A percentile compares a stretch with the other conserved stretches of the same genome.
These are phyloP conservation scores for Brassicogethes aeneus DNA, from an alignment of 2,888 invertebrate species.

Conservation along the genomic window DNA sequence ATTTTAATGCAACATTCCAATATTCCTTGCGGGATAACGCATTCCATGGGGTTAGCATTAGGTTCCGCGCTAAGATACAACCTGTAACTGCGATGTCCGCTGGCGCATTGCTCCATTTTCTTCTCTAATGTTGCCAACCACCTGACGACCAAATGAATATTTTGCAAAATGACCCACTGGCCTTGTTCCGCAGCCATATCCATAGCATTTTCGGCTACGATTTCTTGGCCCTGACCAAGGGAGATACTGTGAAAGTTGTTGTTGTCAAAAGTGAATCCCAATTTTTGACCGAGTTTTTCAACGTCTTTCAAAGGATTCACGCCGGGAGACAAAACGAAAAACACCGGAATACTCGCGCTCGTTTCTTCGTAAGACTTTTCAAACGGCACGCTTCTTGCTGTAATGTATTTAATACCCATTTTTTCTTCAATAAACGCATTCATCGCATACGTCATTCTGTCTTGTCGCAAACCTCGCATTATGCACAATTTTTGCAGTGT, in stretches of 20 bases:
- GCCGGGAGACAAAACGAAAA: slow-evolving; percentile 86
- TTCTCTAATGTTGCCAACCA: slow-evolving; percentile 88
- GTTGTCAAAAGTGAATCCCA: slow-evolving; percentile 71
- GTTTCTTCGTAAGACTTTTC: slow-evolving; percentile 81
- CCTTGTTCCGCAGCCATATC: slow-evolving; percentile 64
- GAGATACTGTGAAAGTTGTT: slow-evolving; percentile 90
- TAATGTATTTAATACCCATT: slow-evolving; percentile 73
- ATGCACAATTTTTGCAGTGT: slow-evolving; percentile 83
- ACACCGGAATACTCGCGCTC: slow-evolving; percentile 75
- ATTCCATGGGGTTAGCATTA: slow-evolving; percentile 54
- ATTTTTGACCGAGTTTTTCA: slow-evolving; percentile 70
- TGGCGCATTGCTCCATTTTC: slow-evolving; percentile 75
- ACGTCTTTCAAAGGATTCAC: slow-evolving; percentile 93
- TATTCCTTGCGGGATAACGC: slow-evolving; percentile 75
- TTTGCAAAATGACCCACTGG: slow-evolving; percentile 91
- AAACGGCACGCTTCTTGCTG: slow-evolving; percentile 71
- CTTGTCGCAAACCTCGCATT: slow-evolving; percentile 83
- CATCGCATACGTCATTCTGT: slow-evolving; percentile 91
- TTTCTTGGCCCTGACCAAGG: slow-evolving; percentile 89
- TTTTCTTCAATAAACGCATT: slow-evolving; percentile 84
- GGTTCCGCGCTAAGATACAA: slow-evolving; percentile 87
- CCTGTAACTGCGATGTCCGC: slow-evolving; percentile 53
- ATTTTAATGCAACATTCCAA: slow-evolving; percentile 91
- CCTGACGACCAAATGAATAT: slow-evolving; percentile 82
- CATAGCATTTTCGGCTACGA: slow-evolving; percentile 84